phyloP scores from a whole-genome alignment of 2,797 vertebrate species.

The Notamacropus eugenii region DNA sequence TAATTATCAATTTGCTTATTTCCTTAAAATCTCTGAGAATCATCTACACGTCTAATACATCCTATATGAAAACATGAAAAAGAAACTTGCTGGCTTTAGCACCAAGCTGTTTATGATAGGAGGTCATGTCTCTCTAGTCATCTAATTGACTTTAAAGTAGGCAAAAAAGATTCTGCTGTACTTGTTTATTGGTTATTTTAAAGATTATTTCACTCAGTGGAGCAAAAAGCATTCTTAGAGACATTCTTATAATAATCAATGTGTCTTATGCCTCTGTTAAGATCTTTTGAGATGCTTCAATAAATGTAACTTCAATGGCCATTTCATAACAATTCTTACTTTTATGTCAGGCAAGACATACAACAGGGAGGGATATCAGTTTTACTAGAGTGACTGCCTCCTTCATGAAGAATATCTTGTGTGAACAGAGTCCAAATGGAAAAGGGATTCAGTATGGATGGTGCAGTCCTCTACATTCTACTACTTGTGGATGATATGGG shows the following conservation, averaged over 20 bases:
- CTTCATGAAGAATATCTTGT: not conserved
- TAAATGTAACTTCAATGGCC: not conserved
- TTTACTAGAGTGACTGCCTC: not conserved
- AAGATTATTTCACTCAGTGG: not conserved
- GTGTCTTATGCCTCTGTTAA: not conserved
- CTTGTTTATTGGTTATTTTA: not conserved
- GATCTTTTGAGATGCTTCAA: not conserved
- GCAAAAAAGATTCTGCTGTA: not conserved
- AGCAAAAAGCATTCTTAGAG: not conserved
- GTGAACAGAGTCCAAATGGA: not conserved
- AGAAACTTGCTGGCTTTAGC: not conserved
- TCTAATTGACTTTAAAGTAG: not conserved
- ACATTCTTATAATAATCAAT: not conserved
- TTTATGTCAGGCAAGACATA: not conserved
- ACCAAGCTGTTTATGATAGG: not conserved
- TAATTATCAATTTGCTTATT: not conserved
- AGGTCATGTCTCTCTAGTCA: not conserved
- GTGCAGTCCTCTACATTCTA: too few species aligned
- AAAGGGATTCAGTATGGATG: not conserved
- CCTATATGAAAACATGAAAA: not conserved
- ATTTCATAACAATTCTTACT: not conserved
- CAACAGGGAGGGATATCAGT: not conserved
- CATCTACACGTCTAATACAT: not conserved
- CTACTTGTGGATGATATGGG: not conserved
- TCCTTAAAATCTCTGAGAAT: not conserved